Percentiles rank a stretch among this genome's conserved stretches.
phyloP scores from a whole-genome alignment of 2,888 invertebrate genomes.

The Phortica magna region DNA sequence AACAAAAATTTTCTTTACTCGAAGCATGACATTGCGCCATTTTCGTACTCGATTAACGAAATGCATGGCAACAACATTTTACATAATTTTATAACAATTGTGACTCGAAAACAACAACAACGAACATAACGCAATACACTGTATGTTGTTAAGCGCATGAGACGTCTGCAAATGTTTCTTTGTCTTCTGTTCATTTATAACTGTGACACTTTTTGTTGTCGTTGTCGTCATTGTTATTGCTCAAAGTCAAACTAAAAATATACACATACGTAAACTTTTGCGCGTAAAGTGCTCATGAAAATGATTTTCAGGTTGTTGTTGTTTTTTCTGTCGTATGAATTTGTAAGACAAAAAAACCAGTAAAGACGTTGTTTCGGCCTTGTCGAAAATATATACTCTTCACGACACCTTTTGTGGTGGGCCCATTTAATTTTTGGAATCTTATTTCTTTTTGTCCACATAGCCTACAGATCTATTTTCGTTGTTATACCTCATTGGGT shows the following conservation, averaged over 20 bases:
- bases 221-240: not conserved
- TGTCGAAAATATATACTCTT: too few relatives aligned
- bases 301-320: conserved; percentile 39
- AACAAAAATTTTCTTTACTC: conserved; percentile 53
- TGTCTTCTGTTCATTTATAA: not conserved
- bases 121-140: not conserved
- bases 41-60: conserved; percentile 66
- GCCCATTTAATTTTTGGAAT: too few relatives aligned
- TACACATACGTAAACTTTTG: conserved; percentile 36
- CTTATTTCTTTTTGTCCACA: too few relatives aligned
- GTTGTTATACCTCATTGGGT: too few relatives aligned
- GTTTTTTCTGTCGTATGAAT: not conserved
- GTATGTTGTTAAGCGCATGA: not conserved
- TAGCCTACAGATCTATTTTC: too few relatives aligned
- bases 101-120: not conserved
- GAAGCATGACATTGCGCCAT: conserved; percentile 70
- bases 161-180: not conserved
- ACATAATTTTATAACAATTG: conserved; percentile 71
- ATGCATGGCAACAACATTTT: conserved; percentile 64
- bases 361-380: too few relatives aligned
- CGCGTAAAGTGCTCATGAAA: conserved; percentile 62
- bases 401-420: too few relatives aligned
- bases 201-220: conserved; percentile 17
- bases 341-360: not conserved
- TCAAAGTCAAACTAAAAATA: conserved; percentile 44